These are phyloP conservation scores for Ferdinandea cuprea DNA, from an alignment of 2,888 invertebrate species.

Conservation along the genomic window DNA sequence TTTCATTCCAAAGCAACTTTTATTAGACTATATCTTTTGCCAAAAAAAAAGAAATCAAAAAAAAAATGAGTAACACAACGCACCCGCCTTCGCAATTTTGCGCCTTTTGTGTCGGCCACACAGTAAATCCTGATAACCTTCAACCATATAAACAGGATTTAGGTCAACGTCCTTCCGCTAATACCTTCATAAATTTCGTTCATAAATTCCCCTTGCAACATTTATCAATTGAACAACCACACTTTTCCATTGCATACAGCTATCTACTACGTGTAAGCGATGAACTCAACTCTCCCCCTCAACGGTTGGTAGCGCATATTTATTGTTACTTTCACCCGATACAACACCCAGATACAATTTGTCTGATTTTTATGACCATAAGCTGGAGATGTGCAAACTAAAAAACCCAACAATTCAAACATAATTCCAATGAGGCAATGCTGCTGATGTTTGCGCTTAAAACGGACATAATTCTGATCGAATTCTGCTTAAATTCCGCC, in stretches of 20 bases:
- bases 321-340: slow-evolving; percentile 7
- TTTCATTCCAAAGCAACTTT: too few relatives aligned
- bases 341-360: slow-evolving; percentile 25
- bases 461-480: slow-evolving; percentile 19
- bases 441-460: not conserved
- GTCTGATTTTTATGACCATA: slow-evolving; percentile 35
- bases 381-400: not conserved
- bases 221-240: slow-evolving; percentile 20
- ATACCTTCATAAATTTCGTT: slow-evolving; percentile 35
- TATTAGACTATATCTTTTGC: too few relatives aligned
- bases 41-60: not conserved
- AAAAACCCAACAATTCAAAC: slow-evolving; percentile 12
- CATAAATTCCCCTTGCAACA: slow-evolving; percentile 28
- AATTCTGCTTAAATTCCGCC: not conserved
- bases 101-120: not conserved
- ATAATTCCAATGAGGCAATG: not conserved
- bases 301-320: not conserved
- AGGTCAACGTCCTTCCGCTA: slow-evolving; percentile 28
- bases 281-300: slow-evolving; percentile 7
- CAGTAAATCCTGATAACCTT: slow-evolving; percentile 34
- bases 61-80: not conserved
- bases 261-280: not conserved
- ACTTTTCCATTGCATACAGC: slow-evolving; percentile 1
- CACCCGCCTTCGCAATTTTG: not conserved
- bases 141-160: slow-evolving; percentile 28